Percentiles rank a stretch among this genome's conserved stretches.
phyloP scores from a whole-genome alignment of 53 echinoderm and acorn worm species.

The Henricia sp. region DNA sequence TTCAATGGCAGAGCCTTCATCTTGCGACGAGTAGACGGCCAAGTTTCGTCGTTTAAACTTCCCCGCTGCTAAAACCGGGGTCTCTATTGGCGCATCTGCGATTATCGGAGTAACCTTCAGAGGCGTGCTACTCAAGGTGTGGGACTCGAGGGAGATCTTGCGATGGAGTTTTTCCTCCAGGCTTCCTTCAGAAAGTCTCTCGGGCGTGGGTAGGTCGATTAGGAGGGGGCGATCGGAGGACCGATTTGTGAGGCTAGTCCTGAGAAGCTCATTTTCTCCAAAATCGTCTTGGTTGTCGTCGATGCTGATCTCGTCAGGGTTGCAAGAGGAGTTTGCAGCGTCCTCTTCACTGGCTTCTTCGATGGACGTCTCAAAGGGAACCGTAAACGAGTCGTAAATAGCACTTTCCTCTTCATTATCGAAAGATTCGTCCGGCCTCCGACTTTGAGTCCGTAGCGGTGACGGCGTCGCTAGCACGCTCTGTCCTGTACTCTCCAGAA shows the following conservation, averaged over 20 bases:
- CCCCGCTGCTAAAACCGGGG: slow-evolving; percentile 36
- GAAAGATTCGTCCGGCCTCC: slow-evolving; percentile 39
- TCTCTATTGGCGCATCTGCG: slow-evolving; percentile 23
- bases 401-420: slow-evolving; percentile 67
- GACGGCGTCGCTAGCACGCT: slow-evolving; percentile 30
- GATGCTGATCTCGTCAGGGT: slow-evolving; percentile 78
- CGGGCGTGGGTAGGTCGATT: slow-evolving; percentile 34
- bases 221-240: slow-evolving; percentile 30
- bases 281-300: slow-evolving; percentile 78
- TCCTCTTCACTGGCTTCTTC: slow-evolving; percentile 69
- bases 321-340: slow-evolving; percentile 65
- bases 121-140: slow-evolving; percentile 22
- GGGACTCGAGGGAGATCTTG: slow-evolving; percentile 36
- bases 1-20: slow-evolving; percentile 36
- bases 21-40: slow-evolving; percentile 56
- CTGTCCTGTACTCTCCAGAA: slow-evolving; percentile 50
- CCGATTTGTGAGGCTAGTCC: slow-evolving; percentile 27
- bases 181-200: slow-evolving; percentile 16
- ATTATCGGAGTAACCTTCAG: slow-evolving; percentile 7
- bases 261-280: slow-evolving; percentile 24
- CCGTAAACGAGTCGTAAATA: slow-evolving; percentile 54
- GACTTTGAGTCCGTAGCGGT: slow-evolving; percentile 32
- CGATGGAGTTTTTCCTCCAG: slow-evolving; percentile 15
- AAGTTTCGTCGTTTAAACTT: slow-evolving; percentile 75
- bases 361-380: slow-evolving; percentile 33